These are phyloP conservation scores for Gymnoscopelus microlampas DNA, from an alignment of 2,797 vertebrate species.

Conservation along the genomic window DNA sequence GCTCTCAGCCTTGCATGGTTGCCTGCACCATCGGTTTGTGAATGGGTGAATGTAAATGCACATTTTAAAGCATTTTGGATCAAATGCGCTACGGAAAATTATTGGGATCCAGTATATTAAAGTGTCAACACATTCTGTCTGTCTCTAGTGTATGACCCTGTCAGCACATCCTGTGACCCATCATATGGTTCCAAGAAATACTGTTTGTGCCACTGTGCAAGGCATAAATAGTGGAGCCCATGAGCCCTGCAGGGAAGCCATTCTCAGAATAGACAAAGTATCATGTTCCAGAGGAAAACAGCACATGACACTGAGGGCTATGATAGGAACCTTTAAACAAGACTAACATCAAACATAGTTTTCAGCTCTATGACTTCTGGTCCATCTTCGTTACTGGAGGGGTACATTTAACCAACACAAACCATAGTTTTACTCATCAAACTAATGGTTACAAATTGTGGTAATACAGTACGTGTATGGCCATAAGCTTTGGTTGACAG, in stretches of 20 bases:
- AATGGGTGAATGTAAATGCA: no score
- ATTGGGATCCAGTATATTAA: no score
- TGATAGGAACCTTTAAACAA: constrained; percentile 35
- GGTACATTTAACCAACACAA: neutral
- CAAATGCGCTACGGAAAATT: no score
- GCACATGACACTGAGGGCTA: constrained; percentile 44
- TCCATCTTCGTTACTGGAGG: neutral
- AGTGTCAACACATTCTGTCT: no score
- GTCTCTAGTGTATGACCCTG: no score
- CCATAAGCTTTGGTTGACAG: neutral
- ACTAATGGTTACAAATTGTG: neutral
- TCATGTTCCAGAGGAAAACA: constrained; percentile 71
- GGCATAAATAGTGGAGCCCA: constrained; percentile 51
- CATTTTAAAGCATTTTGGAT: no score
- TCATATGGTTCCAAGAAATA: neutral
- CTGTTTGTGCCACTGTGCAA: constrained; percentile 40
- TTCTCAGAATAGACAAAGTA: constrained; percentile 74
- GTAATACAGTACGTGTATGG: neutral
- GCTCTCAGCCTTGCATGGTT: no score
- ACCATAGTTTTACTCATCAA: neutral
- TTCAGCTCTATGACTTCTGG: constrained; percentile 22
- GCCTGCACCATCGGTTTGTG: no score
- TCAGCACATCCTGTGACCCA: neutral
- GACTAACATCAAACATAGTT: constrained; percentile 28
- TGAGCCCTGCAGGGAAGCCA: constrained; percentile 60